Percentiles rank a stretch among this genome's conserved stretches.
Conservation (phyloP, 2,888 invertebrate species). For the Adineta ricciae region DNA sequence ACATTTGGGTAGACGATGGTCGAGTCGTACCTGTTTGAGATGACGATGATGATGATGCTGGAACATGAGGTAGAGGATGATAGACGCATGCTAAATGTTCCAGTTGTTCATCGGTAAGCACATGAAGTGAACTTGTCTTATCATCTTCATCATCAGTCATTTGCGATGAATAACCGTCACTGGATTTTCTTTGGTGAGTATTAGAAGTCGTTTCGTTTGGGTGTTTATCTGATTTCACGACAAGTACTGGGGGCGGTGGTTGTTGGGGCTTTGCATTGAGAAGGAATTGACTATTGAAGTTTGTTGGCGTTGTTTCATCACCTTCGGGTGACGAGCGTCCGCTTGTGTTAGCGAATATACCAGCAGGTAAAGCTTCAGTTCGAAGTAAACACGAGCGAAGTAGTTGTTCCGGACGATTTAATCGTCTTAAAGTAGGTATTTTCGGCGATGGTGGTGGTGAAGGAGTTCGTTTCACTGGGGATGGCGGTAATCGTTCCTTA, state of each 20-base stretch:
- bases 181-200: not conserved
- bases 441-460: not conserved
- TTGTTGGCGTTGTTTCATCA: slow-evolving; percentile 6
- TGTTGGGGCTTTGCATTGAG: not conserved
- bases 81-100: not conserved
- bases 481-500: not conserved
- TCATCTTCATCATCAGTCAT: slow-evolving; percentile 6
- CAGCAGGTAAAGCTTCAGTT: not conserved
- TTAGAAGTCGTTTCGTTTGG: not conserved
- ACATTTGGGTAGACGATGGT: not conserved
- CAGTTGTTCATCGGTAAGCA: not conserved
- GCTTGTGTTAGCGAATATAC: not conserved
- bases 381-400: not conserved
- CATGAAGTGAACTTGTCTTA: not conserved
- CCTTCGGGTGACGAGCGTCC: not conserved
- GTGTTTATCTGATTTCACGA: not conserved
- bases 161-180: not conserved
- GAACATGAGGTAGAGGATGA: not conserved
- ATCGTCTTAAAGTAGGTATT: not conserved
- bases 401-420: not conserved
- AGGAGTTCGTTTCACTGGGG: not conserved
- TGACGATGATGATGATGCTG: not conserved
- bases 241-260: not conserved
- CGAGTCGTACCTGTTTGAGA: not conserved
- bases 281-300: not conserved